These are phyloP conservation scores for Nyctalus aviator DNA, from an alignment of 2,797 vertebrate species.

Conservation along the genomic window DNA sequence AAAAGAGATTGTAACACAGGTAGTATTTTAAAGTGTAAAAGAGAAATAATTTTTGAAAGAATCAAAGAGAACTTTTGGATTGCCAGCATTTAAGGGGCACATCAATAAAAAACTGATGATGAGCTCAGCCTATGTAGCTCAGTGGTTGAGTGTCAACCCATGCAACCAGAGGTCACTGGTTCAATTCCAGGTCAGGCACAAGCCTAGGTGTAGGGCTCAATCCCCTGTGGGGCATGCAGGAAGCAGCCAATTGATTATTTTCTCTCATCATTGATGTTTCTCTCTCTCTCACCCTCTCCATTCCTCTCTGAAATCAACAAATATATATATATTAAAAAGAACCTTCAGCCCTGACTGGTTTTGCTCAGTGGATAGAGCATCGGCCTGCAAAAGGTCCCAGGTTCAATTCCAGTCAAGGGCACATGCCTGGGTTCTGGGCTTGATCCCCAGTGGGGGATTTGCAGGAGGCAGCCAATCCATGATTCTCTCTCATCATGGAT, in stretches of 20 bases:
- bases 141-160: not conserved
- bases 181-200: not conserved
- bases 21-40: conserved; percentile 32
- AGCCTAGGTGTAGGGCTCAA: not conserved
- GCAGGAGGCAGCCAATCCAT: too few species aligned
- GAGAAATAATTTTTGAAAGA: conserved; percentile 15
- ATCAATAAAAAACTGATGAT: not conserved
- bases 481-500: too few species aligned
- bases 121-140: not conserved
- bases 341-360: too few species aligned
- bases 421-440: too few species aligned
- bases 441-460: too few species aligned
- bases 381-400: too few species aligned
- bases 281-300: not conserved
- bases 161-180: not conserved
- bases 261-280: not conserved
- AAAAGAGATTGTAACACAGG: not conserved
- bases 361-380: too few species aligned
- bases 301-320: not conserved
- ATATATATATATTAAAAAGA: too few species aligned
- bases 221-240: not conserved
- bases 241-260: not conserved
- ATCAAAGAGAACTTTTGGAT: conserved; percentile 23
- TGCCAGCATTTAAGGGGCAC: not conserved
- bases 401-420: too few species aligned